Conservation (phyloP, 2,113 vertebrate genomes). For the Pangasianodon gigas region DNA sequence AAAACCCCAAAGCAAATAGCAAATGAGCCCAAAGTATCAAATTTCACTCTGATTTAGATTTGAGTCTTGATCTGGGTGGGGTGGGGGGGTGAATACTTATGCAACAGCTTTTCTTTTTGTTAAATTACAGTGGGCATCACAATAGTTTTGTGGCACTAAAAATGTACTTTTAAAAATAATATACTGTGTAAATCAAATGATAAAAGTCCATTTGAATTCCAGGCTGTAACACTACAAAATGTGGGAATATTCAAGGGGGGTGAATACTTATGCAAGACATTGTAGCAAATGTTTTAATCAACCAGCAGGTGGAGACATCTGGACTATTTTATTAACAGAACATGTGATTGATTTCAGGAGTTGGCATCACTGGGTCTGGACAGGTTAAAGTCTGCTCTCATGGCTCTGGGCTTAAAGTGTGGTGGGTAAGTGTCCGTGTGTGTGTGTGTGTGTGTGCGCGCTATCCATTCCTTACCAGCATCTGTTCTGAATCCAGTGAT, state of each 20-base stretch:
- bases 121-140: too few species aligned
- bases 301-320: background rate
- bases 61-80: too few species aligned
- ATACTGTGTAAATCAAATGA: too few species aligned
- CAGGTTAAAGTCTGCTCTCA: conserved; percentile 94
- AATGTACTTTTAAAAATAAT: too few species aligned
- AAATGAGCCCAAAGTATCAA: too few species aligned
- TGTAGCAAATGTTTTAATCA: background rate
- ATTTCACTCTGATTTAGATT: too few species aligned
- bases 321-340: background rate
- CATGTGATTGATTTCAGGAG: conserved; percentile 73
- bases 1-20: too few species aligned
- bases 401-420: conserved; percentile 95
- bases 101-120: too few species aligned
- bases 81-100: too few species aligned
- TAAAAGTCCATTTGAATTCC: too few species aligned
- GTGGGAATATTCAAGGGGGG: background rate
- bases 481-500: background rate
- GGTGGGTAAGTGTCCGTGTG: conserved; percentile 83
- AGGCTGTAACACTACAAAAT: too few species aligned
- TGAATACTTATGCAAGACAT: background rate
- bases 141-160: too few species aligned
- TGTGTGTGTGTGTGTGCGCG: background rate
- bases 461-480: background rate
- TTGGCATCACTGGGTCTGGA: conserved; percentile 95